Evolutionary conservation across 2,888 invertebrate species (phyloP), one percentile per base, ranked within the genome.

Genomic region (Strigamia transsilvanica): DNA sequence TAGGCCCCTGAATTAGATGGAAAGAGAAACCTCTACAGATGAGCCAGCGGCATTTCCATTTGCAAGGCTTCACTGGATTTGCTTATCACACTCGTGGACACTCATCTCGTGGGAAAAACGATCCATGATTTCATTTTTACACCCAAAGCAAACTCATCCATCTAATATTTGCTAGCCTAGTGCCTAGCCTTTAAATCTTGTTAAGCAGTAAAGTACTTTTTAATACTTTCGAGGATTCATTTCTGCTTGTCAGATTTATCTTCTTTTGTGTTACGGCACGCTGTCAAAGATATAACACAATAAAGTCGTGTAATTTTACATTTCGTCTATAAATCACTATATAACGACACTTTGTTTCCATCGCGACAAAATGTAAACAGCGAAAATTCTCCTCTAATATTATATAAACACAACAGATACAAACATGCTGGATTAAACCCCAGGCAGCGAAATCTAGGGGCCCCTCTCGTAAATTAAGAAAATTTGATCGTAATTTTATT

Each of bases 31-130:
- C 66, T 32, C 23, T 32, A 32, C 12, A 23, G 66, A 66, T 66
- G 66, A 66, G 66, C 66, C 66, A 9, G 66, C 23, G 15, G 66
- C 66, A 66, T 66, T 51, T 32, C 66, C 66, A 66, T 66, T 66
- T 66, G 66, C 66, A 66, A 66, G 66, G 13, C 23, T 15, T 66
- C 66, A 66, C 66, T 66, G 15, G 66, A 66, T 66, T 66, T 66
- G 66, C 66, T 66, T 66, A 66, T 66, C 66, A 32, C 66, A 27
- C 66, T 66, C 32, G 66, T 66, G 66, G 66, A 66, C 66, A 66
- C 66, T 66, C 51, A 51, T 66, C 66, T 66, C 66, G 9, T 13
- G 66, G 66, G 66, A 27, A 66, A 27, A 27, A 66, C 23, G 12
- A 23, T 66, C 66, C 23, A 23, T 13, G 66, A 66, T 66, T 66